These are phyloP conservation scores for Lasiommata megera DNA, from an alignment of 2,888 invertebrate species.

Conservation along the genomic window DNA sequence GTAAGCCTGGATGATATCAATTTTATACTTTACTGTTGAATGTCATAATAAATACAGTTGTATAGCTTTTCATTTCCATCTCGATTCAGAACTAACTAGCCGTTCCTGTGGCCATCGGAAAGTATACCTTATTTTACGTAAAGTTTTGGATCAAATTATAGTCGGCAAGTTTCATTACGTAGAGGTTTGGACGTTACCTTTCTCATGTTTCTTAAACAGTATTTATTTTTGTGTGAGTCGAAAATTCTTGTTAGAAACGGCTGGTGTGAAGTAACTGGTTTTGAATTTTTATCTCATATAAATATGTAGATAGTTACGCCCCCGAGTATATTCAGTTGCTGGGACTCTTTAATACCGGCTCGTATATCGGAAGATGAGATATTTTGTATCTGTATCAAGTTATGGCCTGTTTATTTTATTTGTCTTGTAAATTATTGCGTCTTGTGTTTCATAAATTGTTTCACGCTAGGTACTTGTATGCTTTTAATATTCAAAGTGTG, in stretches of 20 bases:
- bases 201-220: slow-evolving; percentile 75
- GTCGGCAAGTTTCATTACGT: slow-evolving; percentile 52
- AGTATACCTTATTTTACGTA: slow-evolving; percentile 52
- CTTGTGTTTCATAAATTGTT: slow-evolving; percentile 8
- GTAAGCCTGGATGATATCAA: slow-evolving; percentile 69
- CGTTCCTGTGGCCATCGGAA: slow-evolving; percentile 44
- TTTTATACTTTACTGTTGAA: slow-evolving; percentile 73
- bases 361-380: slow-evolving; percentile 52
- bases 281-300: slow-evolving; percentile 66
- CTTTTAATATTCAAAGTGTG: background rate
- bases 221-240: slow-evolving; percentile 76
- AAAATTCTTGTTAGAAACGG: slow-evolving; percentile 77
- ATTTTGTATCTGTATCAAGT: slow-evolving; percentile 50
- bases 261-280: slow-evolving; percentile 70
- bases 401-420: slow-evolving; percentile 39
- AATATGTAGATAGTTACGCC: slow-evolving; percentile 74
- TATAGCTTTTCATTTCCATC: slow-evolving; percentile 62
- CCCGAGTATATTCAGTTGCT: slow-evolving; percentile 62
- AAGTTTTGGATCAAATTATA: slow-evolving; percentile 54
- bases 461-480: background rate
- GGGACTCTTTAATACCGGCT: slow-evolving; percentile 50
- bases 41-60: slow-evolving; percentile 77
- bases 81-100: slow-evolving; percentile 57
- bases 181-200: slow-evolving; percentile 51
- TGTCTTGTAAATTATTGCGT: slow-evolving; percentile 6